Evolutionary conservation across 2,888 invertebrate species (phyloP), one percentile per base, ranked within the genome.

Genomic region (Xylocampa areola): DNA sequence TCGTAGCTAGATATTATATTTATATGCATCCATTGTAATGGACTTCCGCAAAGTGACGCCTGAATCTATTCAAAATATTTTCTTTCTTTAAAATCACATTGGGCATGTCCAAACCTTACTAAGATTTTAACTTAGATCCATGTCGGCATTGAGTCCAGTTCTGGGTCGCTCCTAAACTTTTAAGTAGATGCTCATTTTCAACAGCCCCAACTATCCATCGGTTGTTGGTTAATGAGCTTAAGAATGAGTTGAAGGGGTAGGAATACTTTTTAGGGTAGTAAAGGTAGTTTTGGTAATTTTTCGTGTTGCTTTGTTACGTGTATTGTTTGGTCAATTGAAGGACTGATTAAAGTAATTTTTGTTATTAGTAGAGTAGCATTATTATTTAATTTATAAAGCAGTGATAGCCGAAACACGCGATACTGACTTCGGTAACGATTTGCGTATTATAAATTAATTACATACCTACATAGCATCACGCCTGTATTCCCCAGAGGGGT

Each of bases 171-270:
- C 51, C 41, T 39, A 59, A 74, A 74, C 71, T 75, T 76, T 73
- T 76, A 76, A 82, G 76, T 76, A 75, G 79, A 73, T 79, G 73
- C 74, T 79, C 73, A 79, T 82, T 82, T 80, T 76, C 67, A 77
- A 68, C 70, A 66, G 63, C 69, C 53, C 62, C 57, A 77, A 75
- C 68, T 77, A 73, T 68, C 60, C 57, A 59, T 64, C 37, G 63
- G 49, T 45, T 53, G 62, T 58, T 39, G 50, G 75, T 51, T 77
- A 74, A 74, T 68, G 70, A 79, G 77, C 48, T 52, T 52, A 61
- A 52, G 50, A 51, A 54, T 71, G 53, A 65, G 39, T 65, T 68
- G 27, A 11, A 52, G 25, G 49, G 33, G 32, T 40, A 19, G 17
- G 10, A 49, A 23, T 4, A 7, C 2, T 8, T 25, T 25, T 6